These are phyloP conservation scores for Brenthis ino DNA, from an alignment of 2,888 invertebrate species.

Conservation along the genomic window DNA sequence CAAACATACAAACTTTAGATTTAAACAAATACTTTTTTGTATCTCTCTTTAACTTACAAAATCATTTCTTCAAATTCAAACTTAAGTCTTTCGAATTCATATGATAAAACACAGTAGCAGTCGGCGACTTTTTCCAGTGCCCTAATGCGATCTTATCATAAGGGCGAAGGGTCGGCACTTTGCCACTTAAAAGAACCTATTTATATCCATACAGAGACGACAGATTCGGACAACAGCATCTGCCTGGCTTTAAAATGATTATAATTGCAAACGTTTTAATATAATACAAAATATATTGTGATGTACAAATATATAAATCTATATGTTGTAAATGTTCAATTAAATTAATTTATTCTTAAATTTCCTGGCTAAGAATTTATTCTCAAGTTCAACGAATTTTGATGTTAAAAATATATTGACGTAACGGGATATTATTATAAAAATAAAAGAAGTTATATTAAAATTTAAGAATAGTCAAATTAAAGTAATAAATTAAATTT, in stretches of 20 bases:
- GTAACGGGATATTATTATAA: too few species aligned
- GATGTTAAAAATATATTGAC: too few species aligned
- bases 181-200: constrained; percentile 78
- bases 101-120: constrained; percentile 77
- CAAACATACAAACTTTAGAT: too few species aligned
- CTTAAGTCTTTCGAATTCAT: constrained; percentile 44
- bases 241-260: constrained; percentile 47
- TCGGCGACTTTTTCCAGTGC: constrained; percentile 62
- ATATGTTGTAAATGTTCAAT: too few species aligned
- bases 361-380: too few species aligned
- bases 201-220: constrained; percentile 68
- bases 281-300: too few species aligned
- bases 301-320: too few species aligned
- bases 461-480: too few species aligned
- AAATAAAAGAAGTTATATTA: too few species aligned
- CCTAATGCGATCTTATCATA: constrained; percentile 79
- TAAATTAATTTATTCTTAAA: too few species aligned
- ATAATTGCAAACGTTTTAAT: not conserved
- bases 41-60: not conserved
- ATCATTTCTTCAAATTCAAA: constrained; percentile 10
- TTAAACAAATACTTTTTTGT: not conserved
- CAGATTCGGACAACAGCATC: constrained; percentile 64
- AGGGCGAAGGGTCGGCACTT: constrained; percentile 72
- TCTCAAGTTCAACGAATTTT: too few species aligned
- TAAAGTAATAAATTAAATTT: too few species aligned